Evolutionary conservation across 2,888 invertebrate species (phyloP).

Genomic region (Drosophila parthenogenetica): DNA sequence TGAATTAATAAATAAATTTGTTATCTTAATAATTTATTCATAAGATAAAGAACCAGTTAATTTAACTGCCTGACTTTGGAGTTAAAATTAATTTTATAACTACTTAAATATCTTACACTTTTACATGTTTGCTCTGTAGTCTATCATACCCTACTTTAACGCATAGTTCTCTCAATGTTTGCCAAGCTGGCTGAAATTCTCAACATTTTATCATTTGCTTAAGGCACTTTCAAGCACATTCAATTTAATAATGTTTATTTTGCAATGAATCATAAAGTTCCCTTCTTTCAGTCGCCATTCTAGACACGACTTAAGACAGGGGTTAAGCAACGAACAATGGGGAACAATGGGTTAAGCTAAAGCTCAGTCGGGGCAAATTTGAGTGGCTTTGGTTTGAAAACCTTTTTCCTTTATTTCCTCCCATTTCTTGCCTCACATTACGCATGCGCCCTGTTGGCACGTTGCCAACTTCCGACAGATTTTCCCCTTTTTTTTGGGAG

Average conservation of each 20-base stretch:
- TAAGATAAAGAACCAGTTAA: too few species aligned
- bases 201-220: slow-evolving; percentile 14
- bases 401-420: slow-evolving; percentile 14
- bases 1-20: too few species aligned
- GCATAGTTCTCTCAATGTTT: slow-evolving; percentile 7
- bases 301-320: neutral
- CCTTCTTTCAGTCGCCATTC: slow-evolving; percentile 1
- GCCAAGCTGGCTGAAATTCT: slow-evolving; percentile 35
- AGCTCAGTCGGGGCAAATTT: neutral
- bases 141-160: neutral
- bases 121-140: neutral
- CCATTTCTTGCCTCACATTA: slow-evolving; percentile 46
- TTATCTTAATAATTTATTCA: too few species aligned
- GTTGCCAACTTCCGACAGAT: slow-evolving; percentile 67
- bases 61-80: too few species aligned
- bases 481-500: slow-evolving; percentile 58
- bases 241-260: slow-evolving; percentile 13
- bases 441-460: slow-evolving; percentile 67
- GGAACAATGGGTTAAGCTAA: neutral
- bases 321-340: neutral
- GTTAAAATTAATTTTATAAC: neutral
- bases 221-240: slow-evolving; percentile 11
- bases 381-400: slow-evolving; percentile 13
- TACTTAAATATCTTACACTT: too few species aligned
- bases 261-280: slow-evolving; percentile 6